These are phyloP conservation scores for Phyllotreta cruciferae DNA, from an alignment of 2,888 invertebrate species.

Conservation along the genomic window DNA sequence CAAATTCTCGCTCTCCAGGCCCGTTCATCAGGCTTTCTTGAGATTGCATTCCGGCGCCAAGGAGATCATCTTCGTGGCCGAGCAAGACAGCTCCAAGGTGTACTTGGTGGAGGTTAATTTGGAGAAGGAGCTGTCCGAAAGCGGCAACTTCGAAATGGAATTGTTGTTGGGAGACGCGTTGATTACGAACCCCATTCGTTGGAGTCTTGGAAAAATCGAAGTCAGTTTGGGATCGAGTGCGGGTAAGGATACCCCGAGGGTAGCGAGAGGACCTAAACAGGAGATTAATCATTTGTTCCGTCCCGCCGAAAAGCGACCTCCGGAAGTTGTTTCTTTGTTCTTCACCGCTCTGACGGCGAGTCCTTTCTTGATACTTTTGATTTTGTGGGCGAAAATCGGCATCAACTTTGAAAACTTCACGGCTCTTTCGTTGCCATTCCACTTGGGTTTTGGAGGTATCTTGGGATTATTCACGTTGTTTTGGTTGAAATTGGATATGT, in stretches of 20 bases:
- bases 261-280: constrained; percentile 63
- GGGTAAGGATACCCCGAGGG: constrained; percentile 42
- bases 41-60: constrained; percentile 73
- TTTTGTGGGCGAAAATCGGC: constrained; percentile 87
- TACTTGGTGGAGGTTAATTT: constrained; percentile 91
- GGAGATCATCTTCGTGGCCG: constrained; percentile 94
- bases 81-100: constrained; percentile 76
- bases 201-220: constrained; percentile 81
- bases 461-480: constrained; percentile 88
- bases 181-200: constrained; percentile 87
- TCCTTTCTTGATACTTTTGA: constrained; percentile 81
- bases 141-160: constrained; percentile 82
- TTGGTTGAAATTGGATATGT: constrained; percentile 96
- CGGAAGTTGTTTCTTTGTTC: constrained; percentile 84
- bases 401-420: constrained; percentile 87
- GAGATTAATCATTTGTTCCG: constrained; percentile 86
- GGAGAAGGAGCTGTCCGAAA: constrained; percentile 78
- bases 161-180: constrained; percentile 91
- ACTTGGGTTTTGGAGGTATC: constrained; percentile 86
- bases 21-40: constrained; percentile 83
- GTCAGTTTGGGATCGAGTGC: constrained; percentile 62
- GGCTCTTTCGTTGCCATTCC: constrained; percentile 86
- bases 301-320: constrained; percentile 88
- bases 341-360: constrained; percentile 86
- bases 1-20: constrained; percentile 78